A percentile compares a stretch with the other conserved stretches of the same genome.
Conservation (phyloP, 2,113 vertebrate species). For the Pollimyrus isidori region DNA sequence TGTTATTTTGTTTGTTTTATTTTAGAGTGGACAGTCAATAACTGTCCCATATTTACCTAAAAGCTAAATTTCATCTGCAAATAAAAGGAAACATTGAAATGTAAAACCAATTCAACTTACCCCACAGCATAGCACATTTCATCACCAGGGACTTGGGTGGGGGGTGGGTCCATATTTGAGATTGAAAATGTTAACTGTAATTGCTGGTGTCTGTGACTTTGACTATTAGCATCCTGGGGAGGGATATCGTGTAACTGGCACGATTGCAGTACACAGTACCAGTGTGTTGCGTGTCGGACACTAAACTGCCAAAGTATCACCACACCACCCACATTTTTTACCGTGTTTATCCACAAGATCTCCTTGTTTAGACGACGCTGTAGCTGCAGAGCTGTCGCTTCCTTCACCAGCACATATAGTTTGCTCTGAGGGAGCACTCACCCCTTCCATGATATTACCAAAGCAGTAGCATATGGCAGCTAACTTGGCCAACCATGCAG, state of each 20-base stretch:
- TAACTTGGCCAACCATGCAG: background rate
- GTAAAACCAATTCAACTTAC: background rate
- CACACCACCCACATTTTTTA: background rate
- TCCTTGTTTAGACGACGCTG: background rate
- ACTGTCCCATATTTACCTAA: background rate
- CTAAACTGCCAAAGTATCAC: background rate
- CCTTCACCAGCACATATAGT: background rate
- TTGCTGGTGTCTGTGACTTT: background rate
- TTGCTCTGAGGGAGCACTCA: background rate
- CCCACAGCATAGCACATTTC: no score
- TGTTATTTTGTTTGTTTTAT: no score
- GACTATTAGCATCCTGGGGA: no score
- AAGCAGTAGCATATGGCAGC: background rate
- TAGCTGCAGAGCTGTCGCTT: background rate
- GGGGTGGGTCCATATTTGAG: background rate
- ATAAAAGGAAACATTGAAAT: background rate
- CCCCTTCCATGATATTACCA: background rate
- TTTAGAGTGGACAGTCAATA: background rate
- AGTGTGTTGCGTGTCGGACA: background rate
- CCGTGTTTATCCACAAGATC: background rate
- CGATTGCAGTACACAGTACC: background rate
- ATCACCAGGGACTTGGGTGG: background rate
- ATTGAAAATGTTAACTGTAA: background rate
- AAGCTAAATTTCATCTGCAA: background rate
- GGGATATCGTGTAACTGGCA: no score